phyloP scores from a whole-genome alignment of 2,797 vertebrate species.

The Aselliscus stoliczkanus region DNA sequence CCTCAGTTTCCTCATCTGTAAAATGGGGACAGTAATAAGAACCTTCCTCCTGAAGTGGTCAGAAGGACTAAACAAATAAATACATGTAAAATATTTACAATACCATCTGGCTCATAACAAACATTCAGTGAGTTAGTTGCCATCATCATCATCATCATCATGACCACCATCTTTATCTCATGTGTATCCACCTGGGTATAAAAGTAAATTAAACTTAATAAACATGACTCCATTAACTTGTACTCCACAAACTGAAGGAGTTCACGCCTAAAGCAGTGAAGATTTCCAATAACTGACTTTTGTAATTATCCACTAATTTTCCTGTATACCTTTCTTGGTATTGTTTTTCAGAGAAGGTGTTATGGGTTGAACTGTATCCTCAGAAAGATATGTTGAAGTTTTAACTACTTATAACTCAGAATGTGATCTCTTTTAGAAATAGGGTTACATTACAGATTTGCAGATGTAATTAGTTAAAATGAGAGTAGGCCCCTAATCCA shows the following conservation, averaged over 20 bases:
- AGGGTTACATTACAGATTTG: neutral
- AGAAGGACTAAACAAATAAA: neutral
- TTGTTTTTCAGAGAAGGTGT: neutral
- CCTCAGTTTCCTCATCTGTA: neutral
- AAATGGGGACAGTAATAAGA: neutral
- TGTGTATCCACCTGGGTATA: neutral
- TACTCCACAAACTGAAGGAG: neutral
- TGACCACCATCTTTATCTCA: neutral
- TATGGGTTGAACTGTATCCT: neutral
- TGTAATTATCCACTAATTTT: neutral
- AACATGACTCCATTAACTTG: neutral
- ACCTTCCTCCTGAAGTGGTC: neutral
- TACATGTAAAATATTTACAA: neutral
- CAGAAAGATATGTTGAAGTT: neutral
- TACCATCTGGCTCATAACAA: neutral
- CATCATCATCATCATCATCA: neutral
- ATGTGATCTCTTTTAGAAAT: neutral
- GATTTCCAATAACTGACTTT: neutral
- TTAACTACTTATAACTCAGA: neutral
- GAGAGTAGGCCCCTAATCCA: neutral
- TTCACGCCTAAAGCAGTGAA: neutral
- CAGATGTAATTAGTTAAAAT: neutral
- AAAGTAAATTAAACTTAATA: conserved; percentile 7
- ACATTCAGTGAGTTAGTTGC: neutral
- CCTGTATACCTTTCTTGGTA: neutral